These are phyloP conservation scores for Brachystomella parvula DNA, from an alignment of 1,140 invertebrate genomes.

Conservation along the genomic window DNA sequence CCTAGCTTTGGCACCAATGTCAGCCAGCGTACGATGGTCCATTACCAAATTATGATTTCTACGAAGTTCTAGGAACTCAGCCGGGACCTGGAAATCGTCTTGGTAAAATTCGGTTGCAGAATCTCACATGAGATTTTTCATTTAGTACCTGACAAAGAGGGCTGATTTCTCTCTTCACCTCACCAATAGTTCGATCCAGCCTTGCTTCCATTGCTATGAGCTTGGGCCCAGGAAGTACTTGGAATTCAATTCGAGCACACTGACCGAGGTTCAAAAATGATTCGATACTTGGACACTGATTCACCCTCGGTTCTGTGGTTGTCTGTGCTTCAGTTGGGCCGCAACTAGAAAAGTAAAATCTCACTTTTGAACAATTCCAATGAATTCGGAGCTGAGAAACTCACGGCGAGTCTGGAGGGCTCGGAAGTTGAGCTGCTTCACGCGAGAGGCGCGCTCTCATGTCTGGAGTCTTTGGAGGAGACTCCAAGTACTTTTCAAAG, in stretches of 20 bases:
- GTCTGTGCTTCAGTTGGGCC: too few species aligned
- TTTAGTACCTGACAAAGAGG: slow-evolving; percentile 19
- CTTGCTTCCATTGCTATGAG: slow-evolving; percentile 22
- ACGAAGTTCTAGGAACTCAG: slow-evolving; percentile 24
- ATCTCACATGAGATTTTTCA: not conserved
- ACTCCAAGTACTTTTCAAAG: too few species aligned
- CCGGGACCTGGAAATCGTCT: slow-evolving; percentile 18
- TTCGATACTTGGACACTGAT: slow-evolving; percentile 29
- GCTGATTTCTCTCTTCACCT: slow-evolving; percentile 21
- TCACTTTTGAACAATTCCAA: too few species aligned
- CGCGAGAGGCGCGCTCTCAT: too few species aligned
- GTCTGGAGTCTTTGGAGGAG: too few species aligned
- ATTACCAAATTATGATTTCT: slow-evolving; percentile 26
- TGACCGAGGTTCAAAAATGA: slow-evolving; percentile 22
- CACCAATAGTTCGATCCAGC: slow-evolving; percentile 22
- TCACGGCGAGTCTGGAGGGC: too few species aligned
- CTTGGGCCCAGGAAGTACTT: slow-evolving; percentile 18
- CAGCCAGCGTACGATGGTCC: slow-evolving; percentile 24
- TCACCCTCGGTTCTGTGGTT: slow-evolving; percentile 14
- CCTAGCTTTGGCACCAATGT: slow-evolving; percentile 18
- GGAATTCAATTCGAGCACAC: slow-evolving; percentile 17
- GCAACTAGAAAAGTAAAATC: too few species aligned
- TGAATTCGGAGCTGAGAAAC: too few species aligned
- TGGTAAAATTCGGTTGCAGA: not conserved
- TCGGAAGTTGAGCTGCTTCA: too few species aligned